Conservation (phyloP, 2,797 vertebrate species). For the Pangasius djambal region DNA sequence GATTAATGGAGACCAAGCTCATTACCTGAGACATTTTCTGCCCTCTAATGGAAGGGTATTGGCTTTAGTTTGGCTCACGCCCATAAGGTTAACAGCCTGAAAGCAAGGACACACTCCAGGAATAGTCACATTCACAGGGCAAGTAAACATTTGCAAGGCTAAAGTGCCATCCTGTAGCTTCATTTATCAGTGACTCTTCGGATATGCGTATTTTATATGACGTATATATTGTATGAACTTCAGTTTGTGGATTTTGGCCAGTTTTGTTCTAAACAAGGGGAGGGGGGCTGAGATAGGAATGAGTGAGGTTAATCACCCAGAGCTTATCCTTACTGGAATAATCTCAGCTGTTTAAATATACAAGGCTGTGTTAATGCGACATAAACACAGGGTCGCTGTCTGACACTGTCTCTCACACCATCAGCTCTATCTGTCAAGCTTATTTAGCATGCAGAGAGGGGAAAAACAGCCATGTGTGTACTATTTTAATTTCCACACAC, state of each 20-base stretch:
- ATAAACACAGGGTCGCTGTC: neutral
- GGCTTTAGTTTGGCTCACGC: neutral
- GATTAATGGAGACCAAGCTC: neutral
- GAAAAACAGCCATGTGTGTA: neutral
- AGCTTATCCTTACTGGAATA: slow-evolving; percentile 37
- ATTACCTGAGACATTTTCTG: slow-evolving; percentile 30
- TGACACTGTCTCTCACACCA: neutral
- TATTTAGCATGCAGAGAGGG: neutral
- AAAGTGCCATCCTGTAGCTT: neutral
- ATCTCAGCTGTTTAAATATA: slow-evolving; percentile 45
- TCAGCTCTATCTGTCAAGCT: neutral
- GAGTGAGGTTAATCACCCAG: slow-evolving; percentile 24
- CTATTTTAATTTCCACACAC: neutral
- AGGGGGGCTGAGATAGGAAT: neutral
- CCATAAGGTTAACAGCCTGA: slow-evolving; percentile 7
- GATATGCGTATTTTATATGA: neutral
- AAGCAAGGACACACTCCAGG: slow-evolving; percentile 22
- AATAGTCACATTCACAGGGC: slow-evolving; percentile 5
- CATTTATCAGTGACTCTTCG: neutral
- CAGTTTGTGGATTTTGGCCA: neutral
- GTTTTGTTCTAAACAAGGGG: neutral
- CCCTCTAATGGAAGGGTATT: slow-evolving; percentile 23
- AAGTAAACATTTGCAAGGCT: slow-evolving; percentile 2
- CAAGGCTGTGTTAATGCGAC: slow-evolving; percentile 35
- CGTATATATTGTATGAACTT: neutral